Evolutionary conservation across 2,113 vertebrate species (phyloP).

Genomic region (Mixornis gularis): DNA sequence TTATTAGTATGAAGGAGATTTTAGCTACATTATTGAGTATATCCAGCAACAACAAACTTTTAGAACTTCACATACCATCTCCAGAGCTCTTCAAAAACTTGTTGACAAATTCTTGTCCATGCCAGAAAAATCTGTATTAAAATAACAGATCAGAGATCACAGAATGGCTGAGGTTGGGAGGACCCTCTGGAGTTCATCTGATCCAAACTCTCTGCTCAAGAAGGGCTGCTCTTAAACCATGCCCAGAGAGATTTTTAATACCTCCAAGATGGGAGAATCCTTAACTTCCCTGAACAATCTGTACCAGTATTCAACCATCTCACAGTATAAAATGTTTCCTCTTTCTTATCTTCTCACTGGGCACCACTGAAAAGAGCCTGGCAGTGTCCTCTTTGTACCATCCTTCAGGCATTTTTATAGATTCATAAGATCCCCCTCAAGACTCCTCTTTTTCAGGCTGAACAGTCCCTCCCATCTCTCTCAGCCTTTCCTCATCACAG

Average conservation of each 20-base stretch:
- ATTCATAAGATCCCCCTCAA: not conserved
- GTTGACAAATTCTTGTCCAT: not conserved
- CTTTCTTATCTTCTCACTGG: not conserved
- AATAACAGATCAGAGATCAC: not conserved
- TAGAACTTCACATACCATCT: not conserved
- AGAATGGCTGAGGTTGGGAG: not conserved
- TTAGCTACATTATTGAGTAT: not conserved
- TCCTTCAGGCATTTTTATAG: not conserved
- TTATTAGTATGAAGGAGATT: not conserved
- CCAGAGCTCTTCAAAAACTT: not conserved
- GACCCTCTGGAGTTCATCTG: not conserved
- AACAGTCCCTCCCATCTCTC: not conserved
- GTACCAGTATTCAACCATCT: not conserved
- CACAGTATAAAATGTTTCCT: not conserved
- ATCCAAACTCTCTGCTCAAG: not conserved
- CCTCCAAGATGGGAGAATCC: not conserved
- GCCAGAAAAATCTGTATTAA: not conserved
- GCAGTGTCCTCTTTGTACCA: not conserved
- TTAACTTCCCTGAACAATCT: not conserved
- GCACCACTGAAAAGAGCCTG: not conserved
- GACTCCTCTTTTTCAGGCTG: not conserved
- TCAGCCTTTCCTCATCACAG: not conserved
- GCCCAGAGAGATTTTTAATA: not conserved
- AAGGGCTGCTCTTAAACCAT: not conserved
- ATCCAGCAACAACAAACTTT: not conserved